Conservation (phyloP, 2,888 invertebrate genomes). For the Xylocampa areola region DNA sequence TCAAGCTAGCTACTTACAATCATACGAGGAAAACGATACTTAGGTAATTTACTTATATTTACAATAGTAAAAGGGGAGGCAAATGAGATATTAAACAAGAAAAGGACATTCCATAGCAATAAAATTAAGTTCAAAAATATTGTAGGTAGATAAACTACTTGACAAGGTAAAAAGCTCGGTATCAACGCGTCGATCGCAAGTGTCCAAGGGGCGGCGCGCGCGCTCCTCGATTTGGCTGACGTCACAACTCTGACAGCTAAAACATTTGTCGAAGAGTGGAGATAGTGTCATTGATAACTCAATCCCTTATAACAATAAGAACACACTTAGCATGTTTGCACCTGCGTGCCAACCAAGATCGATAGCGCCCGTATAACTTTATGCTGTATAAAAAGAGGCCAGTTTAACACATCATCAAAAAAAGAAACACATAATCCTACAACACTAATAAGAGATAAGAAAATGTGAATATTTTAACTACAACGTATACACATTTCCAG, state of each 20-base stretch:
- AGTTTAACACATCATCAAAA: constrained; percentile 62
- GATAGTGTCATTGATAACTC: constrained; percentile 90
- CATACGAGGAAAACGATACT: constrained; percentile 22
- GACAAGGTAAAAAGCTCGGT: constrained; percentile 67
- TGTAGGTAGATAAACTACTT: constrained; percentile 53
- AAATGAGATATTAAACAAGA: constrained; percentile 18
- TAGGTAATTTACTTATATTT: constrained; percentile 1
- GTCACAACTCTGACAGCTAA: constrained; percentile 89
- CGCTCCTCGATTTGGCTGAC: constrained; percentile 84
- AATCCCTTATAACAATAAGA: constrained; percentile 89
- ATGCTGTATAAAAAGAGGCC: constrained; percentile 57
- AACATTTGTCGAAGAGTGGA: constrained; percentile 88
- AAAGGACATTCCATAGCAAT: constrained; percentile 34
- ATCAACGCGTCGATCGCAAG: constrained; percentile 77
- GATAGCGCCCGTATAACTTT: constrained; percentile 81
- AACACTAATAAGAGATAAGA: constrained; percentile 56
- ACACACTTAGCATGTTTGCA: constrained; percentile 90
- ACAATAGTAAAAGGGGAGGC: neutral
- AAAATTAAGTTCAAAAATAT: constrained; percentile 47
- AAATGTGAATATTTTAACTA: constrained; percentile 55
- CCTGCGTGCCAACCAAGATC: constrained; percentile 82
- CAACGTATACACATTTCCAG: constrained; percentile 55
- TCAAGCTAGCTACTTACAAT: constrained; percentile 12
- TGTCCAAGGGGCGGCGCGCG: constrained; percentile 68
- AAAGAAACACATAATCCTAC: constrained; percentile 52